Base-by-base conservation (phyloP, 2,113 vertebrate species). In the Periophthalmus modestus region DNA sequence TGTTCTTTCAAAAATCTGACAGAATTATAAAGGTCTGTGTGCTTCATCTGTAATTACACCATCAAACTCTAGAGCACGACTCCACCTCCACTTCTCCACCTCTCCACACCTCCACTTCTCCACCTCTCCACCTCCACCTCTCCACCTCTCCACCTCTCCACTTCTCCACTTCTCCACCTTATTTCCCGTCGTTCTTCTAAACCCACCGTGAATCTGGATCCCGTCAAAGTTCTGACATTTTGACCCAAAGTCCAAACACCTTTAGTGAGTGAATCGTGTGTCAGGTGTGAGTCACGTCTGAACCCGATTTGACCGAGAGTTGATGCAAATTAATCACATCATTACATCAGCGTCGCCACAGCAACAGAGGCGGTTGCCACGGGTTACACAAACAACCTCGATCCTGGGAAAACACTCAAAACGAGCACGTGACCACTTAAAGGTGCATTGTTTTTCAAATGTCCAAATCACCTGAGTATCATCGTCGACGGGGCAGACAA, bases 351-450 rank as follows among this genome's bases (percentile, higher is more conserved):
- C 13, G 28, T 62, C 59, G 6, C 28, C 28, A 9, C 59, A 16
- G 59, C 59, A 62, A 62, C 59, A 10, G 59, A 62, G 59, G 59
- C 14, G 59, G 59, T 62, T 16, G 28, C 59, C 59, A 18, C 28
- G 15, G 59, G 59, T 62, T 62, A 62, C 59, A 62, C 28, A 62
- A 62, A 62, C 59, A 62, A 62, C 59, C 59, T 34, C 2, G 24
- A 18, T 62, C 59, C 28, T 6, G 16, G 9, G 15, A 62, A 62
- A 62, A 62, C 59, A 16, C 28, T 62, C 59, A 18, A 62, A 34
- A 19, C 18, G 5, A 34, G 16, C 59, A 34, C 10, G 24, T 33
- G 59, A 14, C 28, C 59, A 34, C 59, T 59, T 59, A 59, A 24
- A 28, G 57, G 28, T 15, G 23, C 15, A 28, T 62, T 34, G 59